Conservation (phyloP, 1,140 invertebrate genomes). For the Drosophila yakuba region DNA sequence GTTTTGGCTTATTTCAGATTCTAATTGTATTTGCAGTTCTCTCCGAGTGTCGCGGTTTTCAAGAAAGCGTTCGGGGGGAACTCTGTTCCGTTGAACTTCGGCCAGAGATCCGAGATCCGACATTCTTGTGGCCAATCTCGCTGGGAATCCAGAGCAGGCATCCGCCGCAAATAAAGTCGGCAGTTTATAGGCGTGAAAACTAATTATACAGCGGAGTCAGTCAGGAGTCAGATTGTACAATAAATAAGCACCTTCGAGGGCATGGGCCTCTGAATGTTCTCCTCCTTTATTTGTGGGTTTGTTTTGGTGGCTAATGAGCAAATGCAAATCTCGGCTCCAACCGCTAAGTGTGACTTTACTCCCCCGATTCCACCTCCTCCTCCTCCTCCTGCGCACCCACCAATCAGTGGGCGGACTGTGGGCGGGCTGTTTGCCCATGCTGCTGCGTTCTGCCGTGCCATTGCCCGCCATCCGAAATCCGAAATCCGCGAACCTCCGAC, state of each 20-base stretch:
- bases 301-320: slow-evolving; percentile 53
- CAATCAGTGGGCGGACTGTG: slow-evolving; percentile 24
- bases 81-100: slow-evolving; percentile 71
- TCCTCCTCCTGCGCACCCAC: background rate
- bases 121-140: slow-evolving; percentile 58
- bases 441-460: slow-evolving; percentile 10
- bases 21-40: slow-evolving; percentile 5
- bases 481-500: slow-evolving; percentile 54
- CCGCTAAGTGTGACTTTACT: slow-evolving; percentile 35
- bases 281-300: background rate
- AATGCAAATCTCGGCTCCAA: slow-evolving; percentile 49
- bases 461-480: slow-evolving; percentile 38
- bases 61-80: slow-evolving; percentile 4
- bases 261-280: background rate
- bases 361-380: slow-evolving; percentile 2
- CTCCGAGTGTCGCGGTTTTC: slow-evolving; percentile 47
- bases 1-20: slow-evolving; percentile 32
- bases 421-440: slow-evolving; percentile 75
- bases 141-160: slow-evolving; percentile 49
- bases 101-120: slow-evolving; percentile 32
- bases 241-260: slow-evolving; percentile 55
- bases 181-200: slow-evolving; percentile 75
- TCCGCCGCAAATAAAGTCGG: slow-evolving; percentile 70
- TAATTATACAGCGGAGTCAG: slow-evolving; percentile 69
- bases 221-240: slow-evolving; percentile 56